Evolutionary conservation across 2,888 invertebrate species (phyloP).

Genomic region (Sicus ferrugineus): DNA sequence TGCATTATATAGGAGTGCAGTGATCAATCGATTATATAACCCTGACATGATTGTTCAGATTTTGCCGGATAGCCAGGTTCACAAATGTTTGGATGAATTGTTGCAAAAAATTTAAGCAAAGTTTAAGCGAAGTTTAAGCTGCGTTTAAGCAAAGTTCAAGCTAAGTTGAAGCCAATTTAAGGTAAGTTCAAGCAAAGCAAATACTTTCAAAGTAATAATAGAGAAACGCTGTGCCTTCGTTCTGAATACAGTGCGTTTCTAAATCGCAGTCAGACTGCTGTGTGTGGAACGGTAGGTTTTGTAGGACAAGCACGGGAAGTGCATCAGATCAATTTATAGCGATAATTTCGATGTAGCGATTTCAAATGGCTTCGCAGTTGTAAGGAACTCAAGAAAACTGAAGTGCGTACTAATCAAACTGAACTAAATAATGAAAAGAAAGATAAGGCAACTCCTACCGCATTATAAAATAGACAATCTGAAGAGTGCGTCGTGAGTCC

Average conservation of each 20-base stretch:
- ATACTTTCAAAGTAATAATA: no score
- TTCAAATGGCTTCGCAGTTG: no score
- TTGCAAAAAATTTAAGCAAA: neutral
- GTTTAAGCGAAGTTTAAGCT: no score
- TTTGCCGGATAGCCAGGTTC: slow-evolving; percentile 7
- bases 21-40: slow-evolving; percentile 50
- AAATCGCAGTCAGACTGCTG: no score
- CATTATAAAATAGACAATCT: no score
- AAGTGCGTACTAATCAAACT: neutral
- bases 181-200: neutral
- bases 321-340: slow-evolving; percentile 55
- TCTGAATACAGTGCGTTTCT: slow-evolving; percentile 58
- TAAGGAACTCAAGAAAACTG: neutral
- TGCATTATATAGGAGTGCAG: slow-evolving; percentile 47
- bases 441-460: no score
- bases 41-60: slow-evolving; percentile 28
- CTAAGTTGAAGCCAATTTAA: no score
- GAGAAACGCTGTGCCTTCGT: slow-evolving; percentile 42
- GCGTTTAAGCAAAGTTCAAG: no score
- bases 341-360: no score
- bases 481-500: no score
- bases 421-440: no score
- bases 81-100: neutral
- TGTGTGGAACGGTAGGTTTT: slow-evolving; percentile 58
- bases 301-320: slow-evolving; percentile 62